Base-by-base conservation (phyloP, 1,140 invertebrate genomes). In the Drosophila teissieri region DNA sequence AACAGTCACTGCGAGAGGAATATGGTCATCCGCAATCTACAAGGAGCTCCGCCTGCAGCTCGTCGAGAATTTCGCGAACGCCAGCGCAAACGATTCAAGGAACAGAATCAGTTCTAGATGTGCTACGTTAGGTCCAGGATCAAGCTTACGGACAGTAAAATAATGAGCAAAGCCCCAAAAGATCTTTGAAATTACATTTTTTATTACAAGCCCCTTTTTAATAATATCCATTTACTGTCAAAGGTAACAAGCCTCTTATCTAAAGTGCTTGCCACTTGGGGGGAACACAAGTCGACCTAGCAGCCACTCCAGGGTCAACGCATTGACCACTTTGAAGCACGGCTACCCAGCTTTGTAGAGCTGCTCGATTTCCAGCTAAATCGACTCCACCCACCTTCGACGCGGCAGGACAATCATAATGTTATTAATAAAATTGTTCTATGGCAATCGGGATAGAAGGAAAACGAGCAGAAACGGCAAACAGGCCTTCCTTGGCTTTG, bases 371-470 rank as follows among this genome's bases (percentile, higher is more conserved):
- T 55, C 31, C 11, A 55, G 51, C 40, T 37, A 55, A 37, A 53
- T 46, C 34, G 2, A 10, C n/a, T 3, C 48, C 24, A 31, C 11
- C 36, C 4, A 19, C 36, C 36, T 40, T n/a, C 24, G 15, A 40
- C 7, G 6, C 34, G 15, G 58, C 14, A 42, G 52, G 63, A 72
- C 75, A 80, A 88, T 80, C 85, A 89, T 89, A 89, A 80, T 84
- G 63, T 84, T 84, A 89, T 89, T 89, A 89, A 89, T 89, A 89
- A 80, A 84, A 84, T 84, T 74, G 68, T 84, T 75, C 73, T 78
- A 73, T 56, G 80, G 68, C 85, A 89, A 90, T 85, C 78, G 73
- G 61, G 78, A 81, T 90, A 49, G 78, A 90, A 78, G 85, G 67
- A 69, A 83, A 81, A 63, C 57, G 78, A 67, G 44, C 58, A 63